Base-by-base conservation (phyloP, 2,113 vertebrate species). In the Melanerpes formicivorus region DNA sequence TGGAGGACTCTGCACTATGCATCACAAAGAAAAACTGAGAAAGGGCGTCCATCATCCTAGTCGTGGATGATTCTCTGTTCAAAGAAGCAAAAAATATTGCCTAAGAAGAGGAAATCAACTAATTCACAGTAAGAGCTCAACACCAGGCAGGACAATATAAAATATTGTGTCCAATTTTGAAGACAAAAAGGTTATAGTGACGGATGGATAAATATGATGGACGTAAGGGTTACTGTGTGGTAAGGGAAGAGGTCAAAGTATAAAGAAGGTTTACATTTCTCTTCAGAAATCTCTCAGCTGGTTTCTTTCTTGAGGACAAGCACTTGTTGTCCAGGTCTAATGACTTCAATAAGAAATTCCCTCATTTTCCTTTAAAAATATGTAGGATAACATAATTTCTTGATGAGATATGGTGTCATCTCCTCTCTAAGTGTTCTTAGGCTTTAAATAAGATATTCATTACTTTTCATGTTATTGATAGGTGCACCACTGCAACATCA, bases 1-100 rank as follows among this genome's bases (percentile, higher is more conserved):
- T 4, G 3, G 14, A 10, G 18, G 14, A 63, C 14, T 58, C 0
- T 0, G 0, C 16, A 42, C 18, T 5, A 4, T 21, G 50, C 50
- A 52, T 74, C 30, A 55, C 18, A 48, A 8, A 32, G 7, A n/a
- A 81, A 71, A 18, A 26, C 12, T 77, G 30, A 54, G 18, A 79
- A 78, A 60, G 9, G 23, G 26, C 18, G 76, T 26, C 29, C 25
- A 50, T 23, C 14, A 67, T 10, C 23, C 2, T 44, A 23, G 29
- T 3, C 7, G 8, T n/a, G 17, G 27, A 40, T 34, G 46, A 54
- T 8, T 48, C 22, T 18, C 13, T 29, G 11, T 21, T 34, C 42
- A 78, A 64, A n/a, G 15, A 64, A 84, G 44, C 40, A 0, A 8
- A 3, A 71, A 84, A 21, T 18, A 32, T 25, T 59, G 21, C 26